Evolutionary conservation across 2,797 vertebrate genomes (phyloP), one percentile per base, ranked within the genome.

Genomic region (Chloroceryle inda): DNA sequence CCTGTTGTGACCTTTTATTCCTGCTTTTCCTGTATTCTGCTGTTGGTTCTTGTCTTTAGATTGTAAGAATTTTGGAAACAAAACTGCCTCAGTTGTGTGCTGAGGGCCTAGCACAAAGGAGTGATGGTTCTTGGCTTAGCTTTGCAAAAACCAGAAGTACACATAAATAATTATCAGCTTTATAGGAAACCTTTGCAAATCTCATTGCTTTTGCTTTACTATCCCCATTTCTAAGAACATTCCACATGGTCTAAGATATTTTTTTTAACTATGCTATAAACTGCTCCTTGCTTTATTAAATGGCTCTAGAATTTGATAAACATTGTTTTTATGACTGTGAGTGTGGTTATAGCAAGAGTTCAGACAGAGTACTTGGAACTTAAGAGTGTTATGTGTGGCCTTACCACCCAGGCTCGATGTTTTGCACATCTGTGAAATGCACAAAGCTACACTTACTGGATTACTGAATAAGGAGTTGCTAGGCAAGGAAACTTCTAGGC

Each of bases 141-240:
- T 55, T 71, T 63, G 73, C 26, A 58, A 10, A 76, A 91, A 79
- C 37, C 45, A 73, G 24, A 74, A 59, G 3, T 37, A 44, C 6
- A 35, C 3, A 7, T 35, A 85, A 80, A 47, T 33, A 72, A 68
- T 62, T 42, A 6, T 58, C 40, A 72, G 14, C 6, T 89, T 94
- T 67, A 53, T 75, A 64, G 29, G 42, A 92, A 88, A 81, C 2
- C 3, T 84, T 49, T 78, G 38, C 31, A 85, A 88, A 92, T 62
- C 26, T 27, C 21, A 11, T 83, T 74, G 11, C 13, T 56, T 18
- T 40, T 52, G 31, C 24, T 83, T 80, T 77, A 59, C 11, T 10
- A 47, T 45, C 19, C 17, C 13, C 18, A 15, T 73, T 92, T 94
- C 33, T 61, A 62, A 45, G 8, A 37, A 47, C 1, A 1, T 56